These are phyloP conservation scores for Belonocnema kinseyi DNA, from an alignment of 1,140 invertebrate genomes.

Conservation along the genomic window DNA sequence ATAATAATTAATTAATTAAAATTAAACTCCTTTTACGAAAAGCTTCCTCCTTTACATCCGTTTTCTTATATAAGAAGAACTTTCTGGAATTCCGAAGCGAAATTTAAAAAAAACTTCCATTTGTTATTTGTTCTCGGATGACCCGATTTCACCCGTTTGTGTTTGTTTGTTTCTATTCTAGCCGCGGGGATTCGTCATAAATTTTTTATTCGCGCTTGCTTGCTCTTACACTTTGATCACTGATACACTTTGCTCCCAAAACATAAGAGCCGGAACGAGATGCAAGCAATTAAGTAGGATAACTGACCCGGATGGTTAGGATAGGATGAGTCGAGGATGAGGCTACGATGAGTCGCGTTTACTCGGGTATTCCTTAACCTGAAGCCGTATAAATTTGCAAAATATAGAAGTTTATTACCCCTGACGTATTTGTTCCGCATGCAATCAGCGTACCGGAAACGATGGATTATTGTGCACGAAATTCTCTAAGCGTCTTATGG, in stretches of 20 bases:
- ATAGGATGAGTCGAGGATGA: not conserved
- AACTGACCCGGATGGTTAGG: slow-evolving; percentile 32
- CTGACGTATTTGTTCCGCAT: slow-evolving; percentile 49
- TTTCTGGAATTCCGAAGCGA: not conserved
- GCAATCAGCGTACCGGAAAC: slow-evolving; percentile 46
- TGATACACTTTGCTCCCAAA: slow-evolving; percentile 16
- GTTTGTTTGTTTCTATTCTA: slow-evolving; percentile 28
- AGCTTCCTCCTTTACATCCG: too few species aligned
- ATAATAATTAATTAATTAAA: too few species aligned
- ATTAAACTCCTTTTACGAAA: too few species aligned
- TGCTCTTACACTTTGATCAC: not conserved
- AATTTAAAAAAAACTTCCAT: not conserved
- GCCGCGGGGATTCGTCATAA: not conserved
- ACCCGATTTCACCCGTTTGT: not conserved
- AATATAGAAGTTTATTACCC: slow-evolving; percentile 22
- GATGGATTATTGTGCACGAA: not conserved
- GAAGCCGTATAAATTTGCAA: slow-evolving; percentile 25
- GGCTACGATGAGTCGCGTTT: slow-evolving; percentile 5
- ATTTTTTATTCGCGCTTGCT: slow-evolving; percentile 7
- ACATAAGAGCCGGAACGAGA: slow-evolving; percentile 18
- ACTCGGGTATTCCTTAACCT: not conserved
- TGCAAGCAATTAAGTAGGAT: slow-evolving; percentile 25
- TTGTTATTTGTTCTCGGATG: not conserved
- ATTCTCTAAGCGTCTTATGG: not conserved
- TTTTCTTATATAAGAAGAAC: too few species aligned